Percentiles rank a stretch among this genome's conserved stretches.
phyloP scores from a whole-genome alignment of 2,113 vertebrate genomes.

The Microtus pennsylvanicus region DNA sequence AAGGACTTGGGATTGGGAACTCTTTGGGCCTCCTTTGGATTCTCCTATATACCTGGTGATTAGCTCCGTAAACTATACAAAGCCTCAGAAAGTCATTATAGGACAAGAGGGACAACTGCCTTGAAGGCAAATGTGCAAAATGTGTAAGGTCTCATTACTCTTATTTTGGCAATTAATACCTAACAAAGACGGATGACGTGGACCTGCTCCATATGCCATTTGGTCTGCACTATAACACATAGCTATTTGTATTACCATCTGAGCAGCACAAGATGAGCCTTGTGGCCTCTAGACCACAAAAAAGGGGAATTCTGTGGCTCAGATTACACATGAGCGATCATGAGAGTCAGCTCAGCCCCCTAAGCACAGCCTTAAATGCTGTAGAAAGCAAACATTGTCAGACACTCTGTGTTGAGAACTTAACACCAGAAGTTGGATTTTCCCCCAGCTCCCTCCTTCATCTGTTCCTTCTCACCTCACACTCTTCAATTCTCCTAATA shows the following conservation, averaged over 20 bases:
- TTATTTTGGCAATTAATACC: constrained; percentile 25
- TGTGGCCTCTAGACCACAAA: neutral
- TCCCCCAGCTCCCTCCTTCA: neutral
- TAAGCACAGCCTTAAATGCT: constrained; percentile 11
- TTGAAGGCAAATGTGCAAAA: constrained; percentile 23
- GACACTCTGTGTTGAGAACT: neutral
- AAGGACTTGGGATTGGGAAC: neutral
- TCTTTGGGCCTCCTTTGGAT: neutral
- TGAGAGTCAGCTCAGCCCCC: too few relatives aligned
- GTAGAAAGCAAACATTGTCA: neutral
- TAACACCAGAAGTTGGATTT: neutral
- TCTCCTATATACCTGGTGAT: neutral
- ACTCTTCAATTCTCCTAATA: neutral
- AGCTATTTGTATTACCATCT: neutral
- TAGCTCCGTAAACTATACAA: neutral
- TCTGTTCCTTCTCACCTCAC: neutral
- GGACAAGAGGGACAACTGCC: neutral
- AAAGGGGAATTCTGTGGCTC: neutral
- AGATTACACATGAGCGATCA: neutral
- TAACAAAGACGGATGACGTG: neutral
- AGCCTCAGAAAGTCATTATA: neutral
- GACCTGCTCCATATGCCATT: neutral
- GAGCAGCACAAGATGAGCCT: neutral
- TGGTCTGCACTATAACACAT: neutral
- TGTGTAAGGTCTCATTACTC: neutral